Percentiles rank a stretch among this genome's conserved stretches.
Evolutionary conservation across 2,888 invertebrate species (phyloP).

Genomic region (Lasioglossum vierecki): DNA sequence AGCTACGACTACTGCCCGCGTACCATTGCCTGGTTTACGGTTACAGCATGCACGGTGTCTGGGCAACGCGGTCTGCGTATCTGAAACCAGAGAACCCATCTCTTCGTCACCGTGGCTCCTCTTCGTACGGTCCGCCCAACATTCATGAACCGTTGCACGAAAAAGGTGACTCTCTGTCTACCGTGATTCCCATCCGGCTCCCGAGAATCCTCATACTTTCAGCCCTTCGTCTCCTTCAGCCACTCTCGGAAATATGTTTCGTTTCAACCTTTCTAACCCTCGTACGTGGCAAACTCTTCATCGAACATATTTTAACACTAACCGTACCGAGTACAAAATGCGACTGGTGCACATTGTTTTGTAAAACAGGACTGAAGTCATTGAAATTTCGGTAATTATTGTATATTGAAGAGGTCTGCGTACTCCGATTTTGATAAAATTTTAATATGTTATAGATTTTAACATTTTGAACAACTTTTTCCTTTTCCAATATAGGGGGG

Average conservation of each 20-base stretch:
- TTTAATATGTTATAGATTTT: no score
- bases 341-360: no score
- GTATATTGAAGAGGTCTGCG: no score
- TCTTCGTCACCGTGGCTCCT: slow-evolving; percentile 63
- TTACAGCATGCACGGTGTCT: slow-evolving; percentile 74
- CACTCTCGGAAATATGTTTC: background rate
- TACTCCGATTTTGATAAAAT: no score
- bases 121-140: slow-evolving; percentile 52
- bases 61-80: slow-evolving; percentile 72
- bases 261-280: background rate
- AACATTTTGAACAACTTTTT: no score
- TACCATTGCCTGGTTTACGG: slow-evolving; percentile 73
- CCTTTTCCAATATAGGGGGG: no score
- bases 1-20: slow-evolving; percentile 70
- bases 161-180: slow-evolving; percentile 53
- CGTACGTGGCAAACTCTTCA: no score
- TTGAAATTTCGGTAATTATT: no score
- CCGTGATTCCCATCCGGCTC: slow-evolving; percentile 21
- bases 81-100: slow-evolving; percentile 74
- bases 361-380: no score
- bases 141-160: slow-evolving; percentile 67
- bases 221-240: background rate
- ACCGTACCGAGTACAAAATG: no score
- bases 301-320: no score
- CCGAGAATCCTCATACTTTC: slow-evolving; percentile 34